phyloP scores from a whole-genome alignment of 2,888 invertebrate species.

The Sepioteuthis lessoniana region DNA sequence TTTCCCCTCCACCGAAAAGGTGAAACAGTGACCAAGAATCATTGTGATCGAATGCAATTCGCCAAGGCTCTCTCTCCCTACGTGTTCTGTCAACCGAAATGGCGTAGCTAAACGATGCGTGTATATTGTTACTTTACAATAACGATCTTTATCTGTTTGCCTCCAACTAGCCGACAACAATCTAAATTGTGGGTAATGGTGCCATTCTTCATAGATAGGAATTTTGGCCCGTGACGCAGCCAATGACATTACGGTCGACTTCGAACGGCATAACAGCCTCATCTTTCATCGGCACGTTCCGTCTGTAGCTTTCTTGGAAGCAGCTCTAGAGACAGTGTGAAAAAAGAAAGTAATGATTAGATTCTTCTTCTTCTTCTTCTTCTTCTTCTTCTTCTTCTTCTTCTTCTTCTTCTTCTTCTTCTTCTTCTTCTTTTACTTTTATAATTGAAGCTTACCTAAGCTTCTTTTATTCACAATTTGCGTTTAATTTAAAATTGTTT shows the following conservation, averaged over 20 bases:
- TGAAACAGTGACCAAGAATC: background rate
- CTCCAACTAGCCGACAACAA: background rate
- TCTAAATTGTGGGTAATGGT: constrained; percentile 33
- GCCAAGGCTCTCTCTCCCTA: background rate
- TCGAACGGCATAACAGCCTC: background rate
- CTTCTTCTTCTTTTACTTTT: no score
- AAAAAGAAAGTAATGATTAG: background rate
- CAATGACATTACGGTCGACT: background rate
- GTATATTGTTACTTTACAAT: constrained; percentile 6
- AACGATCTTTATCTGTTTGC: background rate
- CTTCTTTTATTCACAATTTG: no score
- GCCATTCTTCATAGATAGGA: background rate
- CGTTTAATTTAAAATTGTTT: no score
- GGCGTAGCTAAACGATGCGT: constrained; percentile 11
- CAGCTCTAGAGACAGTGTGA: background rate
- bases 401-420: no score
- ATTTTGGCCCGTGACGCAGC: background rate
- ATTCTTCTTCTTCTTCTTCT: no score
- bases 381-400: no score
- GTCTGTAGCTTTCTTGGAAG: background rate
- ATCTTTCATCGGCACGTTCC: background rate
- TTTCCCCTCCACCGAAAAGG: background rate
- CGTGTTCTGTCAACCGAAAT: constrained; percentile 13
- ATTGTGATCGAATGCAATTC: constrained; percentile 16
- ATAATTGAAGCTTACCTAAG: no score